A percentile compares a stretch with the other conserved stretches of the same genome.
These are phyloP conservation scores for Ploceus nigricollis DNA, from an alignment of 2,113 vertebrate species.

Conservation along the genomic window DNA sequence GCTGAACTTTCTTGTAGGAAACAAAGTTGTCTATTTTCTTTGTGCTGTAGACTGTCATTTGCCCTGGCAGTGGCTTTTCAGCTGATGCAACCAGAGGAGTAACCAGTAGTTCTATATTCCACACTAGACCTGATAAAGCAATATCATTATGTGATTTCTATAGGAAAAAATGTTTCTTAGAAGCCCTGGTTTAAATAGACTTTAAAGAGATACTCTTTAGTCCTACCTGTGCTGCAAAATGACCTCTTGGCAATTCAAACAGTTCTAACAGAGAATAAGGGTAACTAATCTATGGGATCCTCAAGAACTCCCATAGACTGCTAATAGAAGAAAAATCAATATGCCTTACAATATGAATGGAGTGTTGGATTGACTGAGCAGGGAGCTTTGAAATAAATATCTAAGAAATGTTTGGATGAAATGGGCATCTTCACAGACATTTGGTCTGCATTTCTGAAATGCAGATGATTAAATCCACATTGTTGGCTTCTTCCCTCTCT, in stretches of 20 bases:
- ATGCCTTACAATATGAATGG: slow-evolving; percentile 49
- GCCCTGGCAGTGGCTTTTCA: neutral
- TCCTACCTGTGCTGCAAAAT: neutral
- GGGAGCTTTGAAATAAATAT: slow-evolving; percentile 71
- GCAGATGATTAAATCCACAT: slow-evolving; percentile 70
- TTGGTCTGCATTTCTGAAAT: slow-evolving; percentile 74
- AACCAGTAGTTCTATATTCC: neutral
- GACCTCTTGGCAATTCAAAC: neutral
- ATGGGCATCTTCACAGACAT: slow-evolving; percentile 72
- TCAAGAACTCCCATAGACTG: neutral
- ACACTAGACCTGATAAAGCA: neutral
- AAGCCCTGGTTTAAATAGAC: neutral
- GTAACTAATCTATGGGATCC: neutral
- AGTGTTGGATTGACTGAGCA: slow-evolving; percentile 44
- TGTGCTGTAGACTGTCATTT: neutral
- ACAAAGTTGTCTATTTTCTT: neutral
- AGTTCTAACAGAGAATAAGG: neutral
- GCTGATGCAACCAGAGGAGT: neutral
- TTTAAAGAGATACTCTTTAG: neutral
- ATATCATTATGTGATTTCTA: neutral
- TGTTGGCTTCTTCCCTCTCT: slow-evolving; percentile 65
- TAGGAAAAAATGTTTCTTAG: neutral
- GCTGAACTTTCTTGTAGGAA: neutral
- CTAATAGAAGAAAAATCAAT: slow-evolving; percentile 52
- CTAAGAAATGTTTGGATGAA: slow-evolving; percentile 71